Evolutionary conservation across 2,888 invertebrate genomes (phyloP).

Genomic region (Parnassius smintheus): DNA sequence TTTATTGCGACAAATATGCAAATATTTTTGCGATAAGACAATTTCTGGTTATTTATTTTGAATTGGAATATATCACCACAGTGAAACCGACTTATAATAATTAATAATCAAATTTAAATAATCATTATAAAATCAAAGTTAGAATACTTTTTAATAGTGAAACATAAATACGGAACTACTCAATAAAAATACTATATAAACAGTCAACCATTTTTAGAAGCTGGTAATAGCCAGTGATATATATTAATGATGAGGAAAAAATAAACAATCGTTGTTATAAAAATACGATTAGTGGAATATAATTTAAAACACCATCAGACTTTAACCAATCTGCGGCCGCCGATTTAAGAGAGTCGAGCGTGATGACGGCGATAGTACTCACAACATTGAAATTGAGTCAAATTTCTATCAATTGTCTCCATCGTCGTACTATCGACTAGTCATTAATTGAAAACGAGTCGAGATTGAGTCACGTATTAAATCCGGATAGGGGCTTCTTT

Average conservation of each 20-base stretch:
- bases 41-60: too few species aligned
- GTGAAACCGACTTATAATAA: too few species aligned
- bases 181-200: too few species aligned
- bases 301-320: slow-evolving; percentile 5
- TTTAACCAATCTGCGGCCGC: slow-evolving; percentile 26
- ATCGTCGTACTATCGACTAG: slow-evolving; percentile 39
- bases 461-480: slow-evolving; percentile 74
- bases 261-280: neutral
- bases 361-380: slow-evolving; percentile 19
- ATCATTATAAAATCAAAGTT: too few species aligned
- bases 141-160: too few species aligned
- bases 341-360: slow-evolving; percentile 28
- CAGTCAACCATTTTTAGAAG: too few species aligned
- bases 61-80: too few species aligned
- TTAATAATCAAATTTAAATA: too few species aligned
- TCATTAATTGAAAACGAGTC: slow-evolving; percentile 56
- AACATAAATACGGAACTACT: too few species aligned
- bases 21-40: too few species aligned
- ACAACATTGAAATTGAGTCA: slow-evolving; percentile 27
- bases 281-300: slow-evolving; percentile 11
- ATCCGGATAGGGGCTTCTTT: slow-evolving; percentile 67
- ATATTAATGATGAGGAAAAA: neutral
- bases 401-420: slow-evolving; percentile 45
- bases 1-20: too few species aligned
- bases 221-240: too few species aligned